Conservation (phyloP, 2,113 vertebrate genomes). For the Hippotragus niger region DNA sequence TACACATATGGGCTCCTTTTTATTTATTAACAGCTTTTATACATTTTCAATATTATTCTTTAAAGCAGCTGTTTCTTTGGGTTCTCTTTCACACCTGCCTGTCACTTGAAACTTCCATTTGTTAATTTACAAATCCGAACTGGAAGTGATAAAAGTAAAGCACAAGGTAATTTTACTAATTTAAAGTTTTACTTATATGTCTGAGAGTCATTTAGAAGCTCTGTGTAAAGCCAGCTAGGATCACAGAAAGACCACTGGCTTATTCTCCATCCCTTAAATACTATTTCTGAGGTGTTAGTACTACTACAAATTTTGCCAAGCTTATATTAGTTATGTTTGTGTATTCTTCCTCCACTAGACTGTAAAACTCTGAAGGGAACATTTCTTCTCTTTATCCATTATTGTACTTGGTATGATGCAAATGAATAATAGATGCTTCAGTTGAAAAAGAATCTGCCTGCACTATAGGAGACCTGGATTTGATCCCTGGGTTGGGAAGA, state of each 20-base stretch:
- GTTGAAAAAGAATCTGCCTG: not conserved
- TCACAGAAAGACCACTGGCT: not conserved
- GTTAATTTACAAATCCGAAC: slow-evolving; percentile 38
- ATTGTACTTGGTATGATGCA: not conserved
- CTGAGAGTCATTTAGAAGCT: not conserved
- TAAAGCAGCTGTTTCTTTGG: slow-evolving; percentile 68
- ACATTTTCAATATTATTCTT: slow-evolving; percentile 67
- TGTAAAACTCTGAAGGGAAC: not conserved
- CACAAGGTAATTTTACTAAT: not conserved
- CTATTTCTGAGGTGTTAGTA: not conserved
- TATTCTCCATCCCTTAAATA: not conserved
- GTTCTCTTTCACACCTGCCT: slow-evolving; percentile 70
- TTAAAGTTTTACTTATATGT: not conserved
- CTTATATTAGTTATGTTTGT: not conserved
- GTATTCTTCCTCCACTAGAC: not conserved
- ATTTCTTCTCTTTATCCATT: not conserved
- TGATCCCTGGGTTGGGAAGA: not conserved
- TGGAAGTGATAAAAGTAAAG: not conserved
- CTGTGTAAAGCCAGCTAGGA: not conserved
- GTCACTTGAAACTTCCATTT: slow-evolving; percentile 53
- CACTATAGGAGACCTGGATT: not conserved
- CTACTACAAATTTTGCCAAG: not conserved
- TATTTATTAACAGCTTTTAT: slow-evolving; percentile 78
- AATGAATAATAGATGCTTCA: not conserved
- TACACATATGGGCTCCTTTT: slow-evolving; percentile 67